Conservation (phyloP, 2,113 vertebrate species). For the Polypterus senegalus region DNA sequence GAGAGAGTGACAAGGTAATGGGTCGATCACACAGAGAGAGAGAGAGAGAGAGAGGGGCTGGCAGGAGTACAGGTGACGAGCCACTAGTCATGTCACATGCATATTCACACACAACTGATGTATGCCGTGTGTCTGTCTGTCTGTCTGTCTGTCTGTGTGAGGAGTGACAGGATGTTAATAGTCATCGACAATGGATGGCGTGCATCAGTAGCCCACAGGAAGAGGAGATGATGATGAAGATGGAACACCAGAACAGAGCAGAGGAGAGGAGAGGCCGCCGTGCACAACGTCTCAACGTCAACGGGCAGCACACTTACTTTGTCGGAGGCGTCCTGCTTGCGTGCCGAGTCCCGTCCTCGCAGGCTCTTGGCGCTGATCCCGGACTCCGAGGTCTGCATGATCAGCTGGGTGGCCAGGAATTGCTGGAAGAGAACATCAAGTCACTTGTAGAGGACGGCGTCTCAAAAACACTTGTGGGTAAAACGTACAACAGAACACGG, state of each 20-base stretch:
- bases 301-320: constrained; percentile 68
- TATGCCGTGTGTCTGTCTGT: constrained; percentile 16
- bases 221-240: too few species aligned
- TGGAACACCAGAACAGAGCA: too few species aligned
- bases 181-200: too few species aligned
- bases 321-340: constrained; percentile 90
- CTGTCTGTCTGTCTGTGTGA: too few species aligned
- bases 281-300: too few species aligned
- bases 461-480: too few species aligned
- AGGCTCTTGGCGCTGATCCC: constrained; percentile 97
- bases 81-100: constrained; percentile 24
- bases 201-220: too few species aligned
- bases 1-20: constrained; percentile 27
- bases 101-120: constrained; percentile 5
- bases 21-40: too few species aligned
- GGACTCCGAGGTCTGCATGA: constrained; percentile 97
- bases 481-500: too few species aligned
- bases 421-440: constrained; percentile 69
- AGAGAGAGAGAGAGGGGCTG: neutral
- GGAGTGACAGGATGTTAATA: too few species aligned
- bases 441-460: too few species aligned
- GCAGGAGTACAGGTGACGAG: constrained; percentile 26
- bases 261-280: too few species aligned
- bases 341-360: constrained; percentile 83
- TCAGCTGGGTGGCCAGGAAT: constrained; percentile 96